Base-by-base conservation (phyloP, 1,140 invertebrate genomes). In the Drosophila funebris region DNA sequence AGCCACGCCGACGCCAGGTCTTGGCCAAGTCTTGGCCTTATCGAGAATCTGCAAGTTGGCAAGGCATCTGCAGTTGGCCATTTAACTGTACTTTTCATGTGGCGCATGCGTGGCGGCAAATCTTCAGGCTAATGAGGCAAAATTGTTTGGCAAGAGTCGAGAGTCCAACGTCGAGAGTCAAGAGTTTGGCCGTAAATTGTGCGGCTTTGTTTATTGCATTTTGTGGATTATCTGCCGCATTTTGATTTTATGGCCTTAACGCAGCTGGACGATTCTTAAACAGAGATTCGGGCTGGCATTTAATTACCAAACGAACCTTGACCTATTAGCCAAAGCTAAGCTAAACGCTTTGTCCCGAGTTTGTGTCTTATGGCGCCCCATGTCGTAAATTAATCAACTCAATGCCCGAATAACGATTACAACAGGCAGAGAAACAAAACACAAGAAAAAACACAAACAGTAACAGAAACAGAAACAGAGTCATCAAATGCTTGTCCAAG, bases 301-400 rank as follows among this genome's bases (percentile, higher is more conserved):
- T 56, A 76, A 67, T 63, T 70, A 54, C 39, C 24, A 24, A 22
- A 20, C 39, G 36, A 69, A 66, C 82, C 82, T 88, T 87, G 83
- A 82, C 83, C 78, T 57, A 87, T 85, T 73, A 77, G 77, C 74
- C 74, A 87, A 78, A 69, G 64, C 44, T 56, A 58, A 84, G 56
- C 67, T 66, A 72, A 83, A 68, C 52, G 61, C 75, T 83, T 83
- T 83, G 79, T 81, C 46, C 57, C 50, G n/a, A 46, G n/a, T 5
- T 4, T 44, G 16, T 20, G 75, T 64, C 82, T 73, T 57, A 78
- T 80, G 82, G 31, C 58, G 33, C 58, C n/a, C 9, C 44, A 37
- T 37, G 58, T 88, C 71, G 78, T 82, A 87, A 87, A 87, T 88
- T 87, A 88, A 87, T 87, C 82, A 87, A 78, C 62, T 63, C 60